Evolutionary conservation across 2,797 vertebrate genomes (phyloP).

Genomic region (Thamnophis elegans): DNA sequence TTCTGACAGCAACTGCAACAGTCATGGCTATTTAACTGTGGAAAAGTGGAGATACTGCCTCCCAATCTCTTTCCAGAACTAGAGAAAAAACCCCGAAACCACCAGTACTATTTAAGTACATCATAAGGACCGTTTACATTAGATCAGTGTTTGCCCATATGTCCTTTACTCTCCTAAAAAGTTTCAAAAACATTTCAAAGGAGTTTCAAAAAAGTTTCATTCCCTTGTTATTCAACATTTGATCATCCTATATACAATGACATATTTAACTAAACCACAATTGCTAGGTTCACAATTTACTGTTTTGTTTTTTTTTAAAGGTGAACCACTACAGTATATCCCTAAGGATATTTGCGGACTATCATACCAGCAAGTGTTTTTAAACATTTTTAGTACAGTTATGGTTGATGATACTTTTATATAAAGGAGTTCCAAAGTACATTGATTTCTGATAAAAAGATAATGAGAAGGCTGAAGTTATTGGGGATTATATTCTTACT

Average conservation of each 20-base stretch:
- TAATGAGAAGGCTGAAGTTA: background rate
- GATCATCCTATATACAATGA: background rate
- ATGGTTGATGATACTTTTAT: background rate
- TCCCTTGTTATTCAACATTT: background rate
- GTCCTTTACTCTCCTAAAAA: background rate
- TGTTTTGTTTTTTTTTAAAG: background rate
- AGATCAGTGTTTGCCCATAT: background rate
- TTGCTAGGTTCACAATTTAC: background rate
- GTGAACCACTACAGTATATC: background rate
- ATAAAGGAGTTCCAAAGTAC: background rate
- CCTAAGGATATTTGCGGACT: background rate
- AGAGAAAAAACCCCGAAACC: background rate
- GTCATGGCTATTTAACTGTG: background rate
- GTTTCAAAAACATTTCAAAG: no score
- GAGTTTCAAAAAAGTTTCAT: background rate
- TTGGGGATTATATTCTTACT: background rate
- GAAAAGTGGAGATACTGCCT: background rate
- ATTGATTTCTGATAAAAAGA: background rate
- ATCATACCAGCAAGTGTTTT: background rate
- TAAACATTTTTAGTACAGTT: background rate
- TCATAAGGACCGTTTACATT: background rate
- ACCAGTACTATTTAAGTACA: background rate
- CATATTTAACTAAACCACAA: background rate
- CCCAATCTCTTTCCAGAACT: background rate
- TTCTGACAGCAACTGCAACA: background rate